Conservation (phyloP, 2,113 vertebrate genomes). For the Eidolon helvum region DNA sequence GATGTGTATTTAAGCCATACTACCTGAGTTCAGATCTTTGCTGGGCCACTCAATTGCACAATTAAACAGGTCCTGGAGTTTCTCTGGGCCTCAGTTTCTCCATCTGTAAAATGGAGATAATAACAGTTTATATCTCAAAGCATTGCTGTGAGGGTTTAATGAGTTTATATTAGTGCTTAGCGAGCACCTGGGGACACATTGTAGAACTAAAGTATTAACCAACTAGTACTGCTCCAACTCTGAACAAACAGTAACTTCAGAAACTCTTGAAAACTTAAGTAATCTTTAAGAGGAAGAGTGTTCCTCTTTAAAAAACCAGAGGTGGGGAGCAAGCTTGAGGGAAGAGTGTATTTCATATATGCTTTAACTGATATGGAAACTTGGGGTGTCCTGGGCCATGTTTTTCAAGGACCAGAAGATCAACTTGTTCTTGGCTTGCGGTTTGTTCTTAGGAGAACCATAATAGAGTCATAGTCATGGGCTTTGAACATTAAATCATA, state of each 20-base stretch:
- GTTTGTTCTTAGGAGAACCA: neutral
- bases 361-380: neutral
- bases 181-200: too few relatives aligned
- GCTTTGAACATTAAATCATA: neutral
- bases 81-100: neutral
- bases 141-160: neutral
- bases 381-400: neutral
- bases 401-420: slow-evolving; percentile 16
- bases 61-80: neutral
- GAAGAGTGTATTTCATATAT: neutral
- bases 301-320: neutral
- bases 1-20: neutral
- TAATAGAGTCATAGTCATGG: neutral
- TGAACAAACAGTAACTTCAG: neutral
- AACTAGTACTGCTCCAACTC: neutral
- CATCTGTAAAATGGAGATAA: neutral
- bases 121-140: neutral
- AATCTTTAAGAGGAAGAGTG: neutral
- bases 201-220: neutral
- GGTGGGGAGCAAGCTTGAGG: neutral
- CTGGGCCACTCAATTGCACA: neutral
- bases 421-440: neutral
- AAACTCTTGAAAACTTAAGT: neutral
- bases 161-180: neutral
- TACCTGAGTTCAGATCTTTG: neutral